Evolutionary conservation across 2,113 vertebrate genomes (phyloP), one percentile per base, ranked within the genome.

Genomic region (Phalacrocorax carbo): DNA sequence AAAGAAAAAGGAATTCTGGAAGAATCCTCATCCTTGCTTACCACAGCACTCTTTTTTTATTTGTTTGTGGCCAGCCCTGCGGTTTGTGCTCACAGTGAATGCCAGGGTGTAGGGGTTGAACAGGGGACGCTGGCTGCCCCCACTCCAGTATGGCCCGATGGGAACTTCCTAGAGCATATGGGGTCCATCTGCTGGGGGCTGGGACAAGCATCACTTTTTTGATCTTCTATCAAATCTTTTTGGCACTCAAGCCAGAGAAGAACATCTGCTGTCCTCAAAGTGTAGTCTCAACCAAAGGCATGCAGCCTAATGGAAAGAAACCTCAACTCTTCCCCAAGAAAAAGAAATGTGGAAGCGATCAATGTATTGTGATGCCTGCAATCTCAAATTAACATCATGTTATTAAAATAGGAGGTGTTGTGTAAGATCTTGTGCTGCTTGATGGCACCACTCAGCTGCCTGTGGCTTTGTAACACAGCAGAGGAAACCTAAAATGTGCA

Each of bases 61-160:
- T 10, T 65, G 52, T 78, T 38, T 61, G 44, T 60, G 60, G 48
- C 72, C 42, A 87, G 0, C 20, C 54, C 42, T 9, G 2, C 8
- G 7, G 82, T 90, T 75, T 77, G 14, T 70, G 79, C 70, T 75
- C 38, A 38, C 26, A 51, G 26, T 8, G 34, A 75, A 61, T 34
- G 12, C 26, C 4, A 3, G 64, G 23, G 9, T 77, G 60, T n/a
- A 71, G 26, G 27, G 32, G 25, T 58, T 82, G 55, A 86, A 29
- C 0, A 0, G 26, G 18, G 25, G 32, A 78, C 11, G 1, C 58
- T 72, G 72, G 25, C 75, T 89, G 62, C 42, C 23, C 54, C 44
- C 15, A 6, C 15, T 54, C 46, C 66, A 13, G 14, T 26, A 57
- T 8, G 22, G 21, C 44, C 54, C 3, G 2, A 21, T 38, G 52